phyloP scores from a whole-genome alignment of 2,113 vertebrate genomes.

The Sinocyclocheilus rhinocerous region DNA sequence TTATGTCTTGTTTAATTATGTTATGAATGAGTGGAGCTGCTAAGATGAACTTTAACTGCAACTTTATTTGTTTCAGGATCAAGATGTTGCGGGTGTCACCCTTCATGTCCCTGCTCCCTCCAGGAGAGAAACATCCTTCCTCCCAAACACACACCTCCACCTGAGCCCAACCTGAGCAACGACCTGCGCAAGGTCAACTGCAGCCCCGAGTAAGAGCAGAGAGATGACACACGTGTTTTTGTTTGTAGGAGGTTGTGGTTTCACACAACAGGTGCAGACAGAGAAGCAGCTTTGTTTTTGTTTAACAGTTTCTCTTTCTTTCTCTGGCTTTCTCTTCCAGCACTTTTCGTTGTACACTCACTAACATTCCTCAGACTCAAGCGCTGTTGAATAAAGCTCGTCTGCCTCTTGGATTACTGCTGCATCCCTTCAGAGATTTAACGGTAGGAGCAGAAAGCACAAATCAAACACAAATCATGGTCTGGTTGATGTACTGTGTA shows the following conservation, averaged over 20 bases:
- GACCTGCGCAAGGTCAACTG: slow-evolving; percentile 95
- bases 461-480: not conserved
- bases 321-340: slow-evolving; percentile 69
- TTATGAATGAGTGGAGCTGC: too few relatives aligned
- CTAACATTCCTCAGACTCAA: slow-evolving; percentile 93
- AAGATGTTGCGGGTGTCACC: slow-evolving; percentile 31
- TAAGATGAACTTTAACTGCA: not conserved
- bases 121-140: slow-evolving; percentile 92
- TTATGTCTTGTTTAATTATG: too few relatives aligned
- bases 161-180: slow-evolving; percentile 88
- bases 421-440: slow-evolving; percentile 96
- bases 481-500: not conserved
- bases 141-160: slow-evolving; percentile 77
- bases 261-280: not conserved
- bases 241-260: not conserved
- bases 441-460: slow-evolving; percentile 76
- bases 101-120: slow-evolving; percentile 64
- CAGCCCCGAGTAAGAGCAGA: slow-evolving; percentile 86
- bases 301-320: not conserved
- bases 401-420: slow-evolving; percentile 91
- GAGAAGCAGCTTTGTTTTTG: not conserved
- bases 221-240: not conserved
- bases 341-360: slow-evolving; percentile 92
- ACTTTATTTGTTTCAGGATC: slow-evolving; percentile 23
- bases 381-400: slow-evolving; percentile 94